A percentile compares a stretch with the other conserved stretches of the same genome.
phyloP scores from a whole-genome alignment of 2,888 invertebrate genomes.

The Sarcophaga carnaria region DNA sequence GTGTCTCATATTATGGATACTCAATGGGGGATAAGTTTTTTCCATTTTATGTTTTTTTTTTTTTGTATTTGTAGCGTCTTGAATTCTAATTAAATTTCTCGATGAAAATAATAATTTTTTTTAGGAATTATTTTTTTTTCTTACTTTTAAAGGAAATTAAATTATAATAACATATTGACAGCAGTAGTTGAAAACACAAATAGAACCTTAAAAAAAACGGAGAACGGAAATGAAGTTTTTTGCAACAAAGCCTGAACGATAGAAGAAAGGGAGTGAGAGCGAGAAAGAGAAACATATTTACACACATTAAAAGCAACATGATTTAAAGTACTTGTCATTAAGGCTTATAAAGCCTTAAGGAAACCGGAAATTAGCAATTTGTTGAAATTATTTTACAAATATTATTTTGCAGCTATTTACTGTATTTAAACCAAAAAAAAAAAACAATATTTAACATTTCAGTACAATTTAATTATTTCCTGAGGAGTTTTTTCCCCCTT shows the following conservation, averaged over 20 bases:
- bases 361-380: conserved; percentile 66
- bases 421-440: background rate
- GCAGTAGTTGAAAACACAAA: conserved; percentile 6
- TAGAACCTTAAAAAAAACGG: conserved; percentile 11
- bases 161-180: conserved; percentile 24
- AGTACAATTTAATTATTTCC: conserved; percentile 65
- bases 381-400: conserved; percentile 42
- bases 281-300: background rate
- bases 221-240: conserved; percentile 56
- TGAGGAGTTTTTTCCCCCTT: background rate
- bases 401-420: background rate
- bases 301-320: background rate
- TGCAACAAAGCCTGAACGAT: background rate
- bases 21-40: background rate
- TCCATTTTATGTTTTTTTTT: conserved; percentile 5
- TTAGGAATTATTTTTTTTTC: background rate
- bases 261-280: background rate
- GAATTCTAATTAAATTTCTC: conserved; percentile 51
- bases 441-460: conserved; percentile 24
- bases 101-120: conserved; percentile 10
- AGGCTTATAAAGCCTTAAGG: conserved; percentile 27
- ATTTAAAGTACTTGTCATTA: background rate
- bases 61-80: conserved; percentile 17
- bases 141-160: conserved; percentile 22
- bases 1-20: background rate